These are phyloP conservation scores for Tachuris rubrigastra DNA, from an alignment of 2,113 vertebrate species.

Conservation along the genomic window DNA sequence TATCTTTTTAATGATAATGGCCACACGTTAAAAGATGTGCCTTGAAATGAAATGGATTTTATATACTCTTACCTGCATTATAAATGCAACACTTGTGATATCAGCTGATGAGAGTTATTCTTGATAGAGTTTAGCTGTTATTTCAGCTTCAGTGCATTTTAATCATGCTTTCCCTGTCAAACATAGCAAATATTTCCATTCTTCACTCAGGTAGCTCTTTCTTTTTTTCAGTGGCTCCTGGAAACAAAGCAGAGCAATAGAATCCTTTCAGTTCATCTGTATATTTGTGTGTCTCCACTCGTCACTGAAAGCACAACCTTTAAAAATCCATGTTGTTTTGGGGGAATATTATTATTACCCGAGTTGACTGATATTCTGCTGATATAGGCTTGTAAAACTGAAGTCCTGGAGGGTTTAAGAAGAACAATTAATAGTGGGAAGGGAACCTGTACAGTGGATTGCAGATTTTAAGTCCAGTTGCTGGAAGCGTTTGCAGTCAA, in stretches of 20 bases:
- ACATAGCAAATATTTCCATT: slow-evolving; percentile 20
- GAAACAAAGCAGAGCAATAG: not conserved
- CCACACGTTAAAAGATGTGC: not conserved
- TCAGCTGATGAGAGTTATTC: slow-evolving; percentile 17
- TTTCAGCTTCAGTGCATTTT: slow-evolving; percentile 68
- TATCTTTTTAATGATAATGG: slow-evolving; percentile 37
- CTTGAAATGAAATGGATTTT: slow-evolving; percentile 47
- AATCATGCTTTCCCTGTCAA: slow-evolving; percentile 65
- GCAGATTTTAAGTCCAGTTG: not conserved
- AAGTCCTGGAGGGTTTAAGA: not conserved
- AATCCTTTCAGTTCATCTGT: slow-evolving; percentile 19
- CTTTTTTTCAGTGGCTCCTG: not conserved
- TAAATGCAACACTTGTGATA: slow-evolving; percentile 11
- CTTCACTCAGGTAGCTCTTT: slow-evolving; percentile 33
- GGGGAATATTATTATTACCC: not conserved
- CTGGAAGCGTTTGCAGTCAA: not conserved
- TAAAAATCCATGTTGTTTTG: not conserved
- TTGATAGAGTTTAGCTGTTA: slow-evolving; percentile 45
- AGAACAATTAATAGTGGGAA: not conserved
- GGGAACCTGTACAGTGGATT: not conserved
- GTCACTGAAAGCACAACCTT: not conserved
- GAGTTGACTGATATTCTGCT: not conserved
- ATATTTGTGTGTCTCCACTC: not conserved
- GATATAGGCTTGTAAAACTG: not conserved
- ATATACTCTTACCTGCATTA: slow-evolving; percentile 7